Evolutionary conservation across 2,797 vertebrate genomes (phyloP), one percentile per base, ranked within the genome.

Genomic region (Lagocephalus sceleratus): DNA sequence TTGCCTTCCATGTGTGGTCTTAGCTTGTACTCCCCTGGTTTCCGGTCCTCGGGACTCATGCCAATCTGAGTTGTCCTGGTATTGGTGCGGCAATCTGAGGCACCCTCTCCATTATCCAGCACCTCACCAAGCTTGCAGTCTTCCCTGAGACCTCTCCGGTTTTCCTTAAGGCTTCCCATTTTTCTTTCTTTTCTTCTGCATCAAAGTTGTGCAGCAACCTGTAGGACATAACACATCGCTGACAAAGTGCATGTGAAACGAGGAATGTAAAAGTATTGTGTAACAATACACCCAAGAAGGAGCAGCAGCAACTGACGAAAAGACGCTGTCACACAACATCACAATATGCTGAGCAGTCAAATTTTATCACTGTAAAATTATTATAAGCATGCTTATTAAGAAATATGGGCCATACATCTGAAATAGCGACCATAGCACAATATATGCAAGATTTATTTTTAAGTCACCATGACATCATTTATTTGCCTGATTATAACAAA

Each of bases 151-250:
- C 64, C 75, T 56, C 50, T 81, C 63, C 68, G 87, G 63, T 85
- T 70, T 1, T 88, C 79, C 66, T 89, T 81, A 14, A 86, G 76
- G 68, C 82, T 90, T 75, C 86, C 86, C 87, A 90, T 89, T 78
- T 60, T 83, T 44, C 53, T 9, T 64, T 53, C 63, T 60, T 83
- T 44, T 54, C 16, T 64, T 53, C 63, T 20, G 58, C 60, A 60
- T 77, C 9, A 46, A 80, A 61, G 47, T 50, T 44, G 42, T 39
- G 51, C 74, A 57, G 57, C 52, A 44, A 82, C 84, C 88, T 89
- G 81, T 57, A 60, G 69, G 43, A 66, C 17, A 76, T 3, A 72
- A 72, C 63, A 84, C 61, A 71, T 45, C 54, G 44, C 43, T 66
- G 52, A 76, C 64, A 72, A 39, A 32, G 16, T 45, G 57, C 54